phyloP scores from a whole-genome alignment of 1,140 invertebrate genomes.

The Leptinotarsa defecta region DNA sequence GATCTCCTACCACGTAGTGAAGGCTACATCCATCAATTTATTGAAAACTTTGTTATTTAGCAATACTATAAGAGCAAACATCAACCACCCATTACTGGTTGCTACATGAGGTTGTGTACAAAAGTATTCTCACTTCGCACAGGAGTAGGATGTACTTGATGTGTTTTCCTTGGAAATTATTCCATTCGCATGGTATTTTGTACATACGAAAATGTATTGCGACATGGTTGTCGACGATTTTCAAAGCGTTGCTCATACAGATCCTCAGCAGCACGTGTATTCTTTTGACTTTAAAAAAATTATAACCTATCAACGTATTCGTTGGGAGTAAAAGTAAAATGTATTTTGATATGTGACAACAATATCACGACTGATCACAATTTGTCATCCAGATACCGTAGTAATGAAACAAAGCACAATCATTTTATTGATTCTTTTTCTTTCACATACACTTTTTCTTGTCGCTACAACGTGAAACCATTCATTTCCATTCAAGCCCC shows the following conservation, averaged over 20 bases:
- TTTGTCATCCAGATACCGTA: conserved; percentile 12
- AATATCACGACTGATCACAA: not conserved
- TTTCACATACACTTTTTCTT: not conserved
- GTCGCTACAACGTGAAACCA: not conserved
- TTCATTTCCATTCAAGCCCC: not conserved
- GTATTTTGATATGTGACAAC: not conserved
- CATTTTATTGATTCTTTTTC: not conserved
- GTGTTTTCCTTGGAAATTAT: not conserved
- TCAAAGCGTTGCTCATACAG: too few species aligned
- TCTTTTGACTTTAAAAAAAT: not conserved
- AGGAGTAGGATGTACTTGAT: not conserved
- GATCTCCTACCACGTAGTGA: too few species aligned
- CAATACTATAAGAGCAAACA: too few species aligned
- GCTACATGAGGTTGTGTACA: not conserved
- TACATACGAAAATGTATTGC: not conserved
- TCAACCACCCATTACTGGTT: too few species aligned
- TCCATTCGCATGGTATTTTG: not conserved
- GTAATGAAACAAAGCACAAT: not conserved
- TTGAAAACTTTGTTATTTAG: too few species aligned
- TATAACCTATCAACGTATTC: not conserved
- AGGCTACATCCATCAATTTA: too few species aligned
- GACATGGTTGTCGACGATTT: not conserved
- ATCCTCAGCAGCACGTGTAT: not conserved
- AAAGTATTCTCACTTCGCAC: not conserved
- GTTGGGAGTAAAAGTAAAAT: not conserved